These are phyloP conservation scores for Antigone vipio DNA, from an alignment of 2,113 vertebrate species.

Conservation along the genomic window DNA sequence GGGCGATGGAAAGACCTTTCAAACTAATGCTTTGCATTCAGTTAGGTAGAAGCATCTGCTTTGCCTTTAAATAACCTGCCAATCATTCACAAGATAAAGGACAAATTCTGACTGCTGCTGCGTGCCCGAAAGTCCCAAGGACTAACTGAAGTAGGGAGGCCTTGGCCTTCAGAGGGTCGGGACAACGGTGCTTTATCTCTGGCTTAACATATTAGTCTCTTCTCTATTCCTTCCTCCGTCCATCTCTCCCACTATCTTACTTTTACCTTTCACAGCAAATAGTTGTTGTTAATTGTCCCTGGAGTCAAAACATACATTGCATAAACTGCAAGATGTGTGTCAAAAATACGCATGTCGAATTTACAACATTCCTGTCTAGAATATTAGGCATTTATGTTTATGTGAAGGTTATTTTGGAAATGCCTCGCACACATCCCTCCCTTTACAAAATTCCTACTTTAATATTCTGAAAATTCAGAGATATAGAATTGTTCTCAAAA, in stretches of 20 bases:
- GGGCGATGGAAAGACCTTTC: constrained; percentile 4
- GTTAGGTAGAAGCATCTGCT: constrained; percentile 13
- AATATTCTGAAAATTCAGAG: not conserved
- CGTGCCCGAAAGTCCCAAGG: not conserved
- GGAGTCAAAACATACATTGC: not conserved
- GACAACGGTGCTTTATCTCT: not conserved
- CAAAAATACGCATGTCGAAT: not conserved
- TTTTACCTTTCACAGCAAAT: not conserved
- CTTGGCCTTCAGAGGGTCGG: not conserved
- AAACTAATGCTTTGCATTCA: constrained; percentile 34
- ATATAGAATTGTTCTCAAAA: not conserved
- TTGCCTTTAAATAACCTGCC: constrained; percentile 46
- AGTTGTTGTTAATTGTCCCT: not conserved
- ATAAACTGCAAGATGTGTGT: not conserved
- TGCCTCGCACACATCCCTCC: not conserved
- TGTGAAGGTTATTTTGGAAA: not conserved
- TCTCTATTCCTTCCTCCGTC: not conserved
- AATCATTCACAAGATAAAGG: constrained; percentile 16
- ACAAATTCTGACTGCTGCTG: not conserved
- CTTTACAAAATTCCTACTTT: not conserved
- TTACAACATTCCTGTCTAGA: not conserved
- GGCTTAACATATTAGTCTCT: not conserved
- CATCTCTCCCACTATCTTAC: not conserved
- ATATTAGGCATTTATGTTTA: not conserved
- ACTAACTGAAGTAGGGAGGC: not conserved